Evolutionary conservation across 1,140 invertebrate species (phyloP), one percentile per base, ranked within the genome.

Genomic region (Drosophila rhopaloa): DNA sequence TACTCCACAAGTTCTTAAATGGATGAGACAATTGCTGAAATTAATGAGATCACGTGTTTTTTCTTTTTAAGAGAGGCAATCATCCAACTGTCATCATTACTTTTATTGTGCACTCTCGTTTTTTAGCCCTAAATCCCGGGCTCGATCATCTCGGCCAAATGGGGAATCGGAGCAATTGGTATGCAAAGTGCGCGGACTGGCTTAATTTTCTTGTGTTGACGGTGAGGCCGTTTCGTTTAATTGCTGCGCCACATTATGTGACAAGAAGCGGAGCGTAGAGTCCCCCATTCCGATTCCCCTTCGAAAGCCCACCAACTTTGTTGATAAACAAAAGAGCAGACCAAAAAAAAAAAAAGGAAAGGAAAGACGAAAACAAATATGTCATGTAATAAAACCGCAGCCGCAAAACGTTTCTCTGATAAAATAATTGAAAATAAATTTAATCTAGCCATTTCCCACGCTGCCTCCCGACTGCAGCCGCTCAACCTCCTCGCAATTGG

Each of bases 171-270:
- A 47, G 76, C 79, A 88, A 77, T 88, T 88, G 62, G 83, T 88
- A 88, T 88, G 83, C 83, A 88, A 88, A 88, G 83, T 86, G 71
- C 76, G 83, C 62, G 50, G 41, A 72, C 80, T 86, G 83, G 84
- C 84, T 88, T 89, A 74, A 89, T 89, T 76, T 63, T 67, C 40
- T 82, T 59, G 57, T 47, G 19, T 44, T 44, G 16, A 38, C 60
- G 27, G 11, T 66, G 58, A 77, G 78, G 79, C 79, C 84, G 84
- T 88, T 88, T 80, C 80, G 63, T 88, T 88, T 88, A 88, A 88
- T 88, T 88, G 83, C 79, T 88, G 83, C 67, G 80, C 83, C 84
- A 88, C 84, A 88, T 88, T 88, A 88, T 88, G 83, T 88, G 83
- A 88, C 83, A 83, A 89, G 76, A 83, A 88, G 77, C 77, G 79